Evolutionary conservation across 2,888 invertebrate genomes (phyloP).

Genomic region (Palloptera scutellata): DNA sequence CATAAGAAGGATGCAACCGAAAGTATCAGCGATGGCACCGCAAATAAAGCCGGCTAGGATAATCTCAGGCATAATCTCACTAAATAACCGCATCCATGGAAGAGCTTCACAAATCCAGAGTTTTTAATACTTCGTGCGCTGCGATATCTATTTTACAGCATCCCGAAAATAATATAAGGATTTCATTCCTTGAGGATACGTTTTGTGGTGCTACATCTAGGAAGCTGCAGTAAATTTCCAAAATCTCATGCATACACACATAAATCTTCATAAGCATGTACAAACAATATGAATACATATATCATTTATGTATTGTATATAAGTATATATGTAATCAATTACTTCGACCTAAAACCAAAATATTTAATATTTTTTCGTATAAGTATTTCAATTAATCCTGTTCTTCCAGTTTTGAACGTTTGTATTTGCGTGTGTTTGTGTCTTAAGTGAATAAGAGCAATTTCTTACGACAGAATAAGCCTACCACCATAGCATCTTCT

Average conservation of each 20-base stretch:
- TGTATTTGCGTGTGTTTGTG: too few species aligned
- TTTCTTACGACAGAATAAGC: too few species aligned
- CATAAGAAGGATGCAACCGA: too few species aligned
- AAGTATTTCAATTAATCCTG: too few species aligned
- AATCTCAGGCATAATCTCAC: neutral
- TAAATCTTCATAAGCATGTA: too few species aligned
- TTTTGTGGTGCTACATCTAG: neutral
- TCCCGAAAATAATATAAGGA: conserved; percentile 19
- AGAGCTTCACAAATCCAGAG: too few species aligned
- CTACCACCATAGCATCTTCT: too few species aligned
- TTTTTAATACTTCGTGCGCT: conserved; percentile 26
- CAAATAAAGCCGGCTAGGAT: too few species aligned
- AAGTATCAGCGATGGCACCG: too few species aligned
- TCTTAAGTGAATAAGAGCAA: too few species aligned
- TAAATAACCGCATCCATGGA: conserved; percentile 24
- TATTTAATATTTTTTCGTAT: too few species aligned
- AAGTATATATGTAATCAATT: conserved; percentile 3
- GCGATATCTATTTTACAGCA: conserved; percentile 40
- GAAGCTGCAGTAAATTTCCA: neutral
- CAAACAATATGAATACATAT: neutral
- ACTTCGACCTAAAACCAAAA: conserved; percentile 23
- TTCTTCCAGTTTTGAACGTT: too few species aligned
- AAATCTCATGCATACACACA: neutral
- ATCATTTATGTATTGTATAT: neutral
- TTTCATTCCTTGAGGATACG: conserved; percentile 4